Base-by-base conservation (phyloP, 2,797 vertebrate species). In the Micromesistius poutassou region DNA sequence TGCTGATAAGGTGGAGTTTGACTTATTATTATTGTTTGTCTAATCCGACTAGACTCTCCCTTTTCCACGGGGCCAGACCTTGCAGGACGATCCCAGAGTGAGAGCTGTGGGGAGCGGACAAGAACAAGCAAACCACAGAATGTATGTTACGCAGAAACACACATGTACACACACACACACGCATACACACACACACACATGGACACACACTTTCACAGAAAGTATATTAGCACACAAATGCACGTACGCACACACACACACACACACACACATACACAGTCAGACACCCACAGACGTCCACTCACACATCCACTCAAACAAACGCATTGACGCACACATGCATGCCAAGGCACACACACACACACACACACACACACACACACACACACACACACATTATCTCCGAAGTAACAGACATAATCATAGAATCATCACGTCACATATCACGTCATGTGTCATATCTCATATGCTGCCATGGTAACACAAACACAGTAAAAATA, bases 21-120 rank as follows among this genome's bases (percentile, higher is more conserved):
- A 55, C 16, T 55, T 55, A 55, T n/a, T 19, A 9, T 62, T 62
- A n/a, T 62, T 5, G 14, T 62, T 62, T 25, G 4, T 40, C 74
- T 22, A 6, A 16, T 75, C 50, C 36, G 3, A 71, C 30, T 36
- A 25, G n/a, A 73, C 5, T 33, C 74, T 10, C 76, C 75, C 89
- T 87, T 22, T 30, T 90, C 88, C 30, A 50, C 88, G 96, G 96
- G 87, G 88, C 86, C 91, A 95, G 81, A 82, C 91, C 30, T 46
- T 89, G 81, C 88, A 92, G 88, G 71, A 83, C 38, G 92, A 93
- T 84, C 82, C 73, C 87, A 89, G 86, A 76, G 84, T 91, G 74
- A 81, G 93, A 81, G 93, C 94, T 36, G 87, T 90, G 87, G 85
- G 78, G 81, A 93, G 86, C 79, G 84, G 31, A 81, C 87, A 73